Percentiles rank a stretch among this genome's conserved stretches.
Conservation (phyloP, 2,113 vertebrate species). For the Balaeniceps rex region DNA sequence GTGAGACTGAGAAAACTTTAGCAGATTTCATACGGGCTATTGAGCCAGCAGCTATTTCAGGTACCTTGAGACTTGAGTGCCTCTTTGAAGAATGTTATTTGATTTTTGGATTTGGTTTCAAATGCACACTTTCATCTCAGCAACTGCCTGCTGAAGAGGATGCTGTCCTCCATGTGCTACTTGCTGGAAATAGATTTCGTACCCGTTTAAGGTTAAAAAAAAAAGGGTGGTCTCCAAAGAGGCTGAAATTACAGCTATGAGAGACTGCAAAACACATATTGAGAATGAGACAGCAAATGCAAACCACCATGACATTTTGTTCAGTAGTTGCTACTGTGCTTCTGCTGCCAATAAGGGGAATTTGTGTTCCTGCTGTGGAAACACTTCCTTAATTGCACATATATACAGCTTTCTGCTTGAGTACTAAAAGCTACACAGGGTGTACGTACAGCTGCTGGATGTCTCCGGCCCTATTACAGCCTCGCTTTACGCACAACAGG, state of each 20-base stretch:
- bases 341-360: slow-evolving; percentile 53
- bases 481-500: not conserved
- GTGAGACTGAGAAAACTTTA: not conserved
- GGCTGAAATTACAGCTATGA: slow-evolving; percentile 20
- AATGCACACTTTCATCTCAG: not conserved
- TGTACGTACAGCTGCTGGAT: not conserved
- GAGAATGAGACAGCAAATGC: slow-evolving; percentile 12
- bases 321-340: slow-evolving; percentile 27
- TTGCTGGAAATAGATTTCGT: not conserved
- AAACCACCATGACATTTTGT: slow-evolving; percentile 8
- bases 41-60: not conserved
- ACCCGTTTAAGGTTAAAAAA: not conserved
- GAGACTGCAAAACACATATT: not conserved
- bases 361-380: slow-evolving; percentile 53
- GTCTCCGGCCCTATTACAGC: not conserved
- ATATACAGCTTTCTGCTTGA: slow-evolving; percentile 42
- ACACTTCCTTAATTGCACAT: slow-evolving; percentile 55
- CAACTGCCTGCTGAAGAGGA: not conserved
- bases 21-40: not conserved
- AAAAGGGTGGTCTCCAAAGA: not conserved
- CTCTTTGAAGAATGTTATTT: not conserved
- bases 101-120: slow-evolving; percentile 4
- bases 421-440: not conserved
- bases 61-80: not conserved
- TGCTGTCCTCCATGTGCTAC: not conserved